A percentile compares a stretch with the other conserved stretches of the same genome.
Conservation (phyloP, 64 coral and sea anemone genomes). For the Pachyseris speciosa region DNA sequence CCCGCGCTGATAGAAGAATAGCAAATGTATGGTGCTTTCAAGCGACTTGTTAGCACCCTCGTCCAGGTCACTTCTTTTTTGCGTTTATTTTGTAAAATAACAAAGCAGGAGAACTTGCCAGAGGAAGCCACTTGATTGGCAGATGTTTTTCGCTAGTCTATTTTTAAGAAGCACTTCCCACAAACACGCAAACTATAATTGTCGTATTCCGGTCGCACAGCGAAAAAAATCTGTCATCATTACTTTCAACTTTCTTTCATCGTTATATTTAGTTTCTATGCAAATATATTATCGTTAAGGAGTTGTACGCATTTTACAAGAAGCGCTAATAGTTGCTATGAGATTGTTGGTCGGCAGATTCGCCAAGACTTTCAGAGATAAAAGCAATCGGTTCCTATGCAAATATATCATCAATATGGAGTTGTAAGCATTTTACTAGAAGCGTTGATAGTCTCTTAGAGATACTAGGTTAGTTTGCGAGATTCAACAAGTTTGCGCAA, state of each 20-base stretch:
- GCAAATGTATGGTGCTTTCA: neutral
- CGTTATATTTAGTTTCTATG: neutral
- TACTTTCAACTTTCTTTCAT: neutral
- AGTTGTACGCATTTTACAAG: neutral
- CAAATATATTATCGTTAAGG: neutral
- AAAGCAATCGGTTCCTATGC: neutral
- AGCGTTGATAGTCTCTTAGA: too few species aligned
- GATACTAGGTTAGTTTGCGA: too few species aligned
- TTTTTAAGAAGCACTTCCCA: neutral
- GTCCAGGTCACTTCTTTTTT: neutral
- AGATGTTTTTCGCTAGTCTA: too few species aligned
- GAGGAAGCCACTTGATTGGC: too few species aligned
- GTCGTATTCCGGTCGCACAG: neutral
- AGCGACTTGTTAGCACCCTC: neutral
- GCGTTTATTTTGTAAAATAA: too few species aligned
- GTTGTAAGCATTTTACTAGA: too few species aligned
- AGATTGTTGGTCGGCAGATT: neutral
- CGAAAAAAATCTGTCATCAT: neutral
- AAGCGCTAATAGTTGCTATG: neutral
- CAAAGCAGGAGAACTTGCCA: too few species aligned
- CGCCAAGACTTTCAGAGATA: neutral
- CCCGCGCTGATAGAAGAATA: neutral
- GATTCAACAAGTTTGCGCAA: too few species aligned
- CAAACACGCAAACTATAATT: neutral
- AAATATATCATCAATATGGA: too few species aligned